Conservation (phyloP, 2,888 invertebrate genomes). For the Pammene fasciana region DNA sequence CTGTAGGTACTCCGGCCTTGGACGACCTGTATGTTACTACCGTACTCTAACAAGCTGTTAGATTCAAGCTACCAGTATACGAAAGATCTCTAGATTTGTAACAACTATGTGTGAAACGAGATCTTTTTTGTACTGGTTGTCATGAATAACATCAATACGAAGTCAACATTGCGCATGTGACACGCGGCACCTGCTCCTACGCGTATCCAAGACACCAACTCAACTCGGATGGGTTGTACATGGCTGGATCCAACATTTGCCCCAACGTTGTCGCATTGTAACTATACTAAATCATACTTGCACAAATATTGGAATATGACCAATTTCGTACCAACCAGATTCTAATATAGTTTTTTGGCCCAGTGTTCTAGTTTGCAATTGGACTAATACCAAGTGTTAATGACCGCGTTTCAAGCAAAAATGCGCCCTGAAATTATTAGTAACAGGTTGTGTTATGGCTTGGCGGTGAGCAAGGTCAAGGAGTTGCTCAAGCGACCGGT, state of each 20-base stretch:
- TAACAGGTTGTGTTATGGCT: conserved; percentile 58
- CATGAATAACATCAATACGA: conserved; percentile 40
- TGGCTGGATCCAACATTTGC: conserved; percentile 40
- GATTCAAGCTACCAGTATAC: background rate
- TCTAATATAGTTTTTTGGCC: conserved; percentile 71
- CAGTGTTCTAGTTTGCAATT: conserved; percentile 75
- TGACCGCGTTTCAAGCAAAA: conserved; percentile 64
- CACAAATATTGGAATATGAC: conserved; percentile 53
- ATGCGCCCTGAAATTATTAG: conserved; percentile 57
- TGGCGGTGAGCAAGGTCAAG: conserved; percentile 68
- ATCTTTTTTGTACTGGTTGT: background rate
- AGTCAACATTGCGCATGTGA: conserved; percentile 45
- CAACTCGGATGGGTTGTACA: conserved; percentile 39
- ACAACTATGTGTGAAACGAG: background rate
- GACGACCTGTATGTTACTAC: conserved; percentile 48
- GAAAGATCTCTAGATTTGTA: background rate
- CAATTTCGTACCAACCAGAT: conserved; percentile 50
- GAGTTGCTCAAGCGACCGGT: conserved; percentile 71
- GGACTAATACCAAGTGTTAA: conserved; percentile 78
- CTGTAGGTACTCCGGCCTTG: conserved; percentile 68
- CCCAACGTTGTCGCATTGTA: conserved; percentile 29
- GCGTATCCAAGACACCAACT: conserved; percentile 33
- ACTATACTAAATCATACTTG: conserved; percentile 43
- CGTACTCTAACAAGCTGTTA: background rate
- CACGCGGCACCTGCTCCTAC: conserved; percentile 38